These are phyloP conservation scores for Zhuqinia jingwanae DNA, from an alignment of 2,888 invertebrate species.

Conservation along the genomic window DNA sequence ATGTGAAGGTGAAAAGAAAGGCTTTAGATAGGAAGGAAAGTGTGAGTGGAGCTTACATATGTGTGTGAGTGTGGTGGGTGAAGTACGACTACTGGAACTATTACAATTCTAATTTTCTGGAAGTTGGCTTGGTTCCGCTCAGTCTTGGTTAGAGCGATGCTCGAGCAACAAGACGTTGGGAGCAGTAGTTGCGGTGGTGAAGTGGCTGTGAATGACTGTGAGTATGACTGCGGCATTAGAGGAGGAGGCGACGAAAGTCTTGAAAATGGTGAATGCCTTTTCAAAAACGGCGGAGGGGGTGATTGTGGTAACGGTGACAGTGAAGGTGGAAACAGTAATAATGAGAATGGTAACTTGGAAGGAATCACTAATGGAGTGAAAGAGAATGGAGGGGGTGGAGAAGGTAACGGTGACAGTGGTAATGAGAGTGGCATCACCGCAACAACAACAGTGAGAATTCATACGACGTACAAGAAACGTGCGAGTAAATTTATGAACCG, in stretches of 20 bases:
- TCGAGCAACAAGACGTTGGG: constrained; percentile 64
- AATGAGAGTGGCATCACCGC: not conserved
- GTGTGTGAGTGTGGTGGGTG: not conserved
- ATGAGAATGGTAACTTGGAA: not conserved
- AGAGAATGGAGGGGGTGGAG: not conserved
- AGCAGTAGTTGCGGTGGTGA: constrained; percentile 13
- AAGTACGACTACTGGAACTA: not conserved
- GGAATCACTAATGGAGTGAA: not conserved
- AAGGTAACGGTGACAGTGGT: not conserved
- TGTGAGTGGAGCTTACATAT: too few species aligned
- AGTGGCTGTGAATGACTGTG: constrained; percentile 16
- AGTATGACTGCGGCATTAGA: not conserved
- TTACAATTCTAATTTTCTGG: not conserved
- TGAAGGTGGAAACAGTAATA: constrained; percentile 19
- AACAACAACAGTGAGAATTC: constrained; percentile 57
- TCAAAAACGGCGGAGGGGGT: constrained; percentile 8
- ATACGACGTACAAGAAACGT: constrained; percentile 64
- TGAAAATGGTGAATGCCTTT: constrained; percentile 20
- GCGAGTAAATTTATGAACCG: constrained; percentile 71
- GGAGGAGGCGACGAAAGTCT: constrained; percentile 6
- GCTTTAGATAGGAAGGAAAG: not conserved
- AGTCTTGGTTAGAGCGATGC: constrained; percentile 70
- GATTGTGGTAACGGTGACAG: not conserved
- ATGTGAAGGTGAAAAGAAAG: constrained; percentile 38
- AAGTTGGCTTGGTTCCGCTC: constrained; percentile 8